Evolutionary conservation across 2,888 invertebrate species (phyloP).

Genomic region (Drosophila differens): DNA sequence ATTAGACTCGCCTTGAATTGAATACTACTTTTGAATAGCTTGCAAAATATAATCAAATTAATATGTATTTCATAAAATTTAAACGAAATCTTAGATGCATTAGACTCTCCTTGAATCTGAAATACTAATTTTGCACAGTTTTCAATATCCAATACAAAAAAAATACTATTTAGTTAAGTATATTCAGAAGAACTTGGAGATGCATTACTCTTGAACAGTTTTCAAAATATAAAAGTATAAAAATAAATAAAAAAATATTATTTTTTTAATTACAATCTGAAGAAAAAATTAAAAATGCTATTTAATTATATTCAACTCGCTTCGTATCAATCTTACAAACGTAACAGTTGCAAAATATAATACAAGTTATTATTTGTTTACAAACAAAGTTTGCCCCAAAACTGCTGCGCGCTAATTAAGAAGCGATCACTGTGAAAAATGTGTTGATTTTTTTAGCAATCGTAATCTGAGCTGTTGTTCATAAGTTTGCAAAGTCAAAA

Average conservation of each 20-base stretch:
- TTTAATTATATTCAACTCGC: not conserved
- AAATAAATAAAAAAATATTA: not conserved
- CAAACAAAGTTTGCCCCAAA: not conserved
- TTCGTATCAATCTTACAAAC: not conserved
- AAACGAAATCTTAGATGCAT: accelerated
- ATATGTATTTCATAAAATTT: not conserved
- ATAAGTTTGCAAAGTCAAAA: conserved; percentile 24
- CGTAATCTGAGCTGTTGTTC: conserved; percentile 12
- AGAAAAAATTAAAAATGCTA: not conserved
- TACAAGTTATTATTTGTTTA: not conserved
- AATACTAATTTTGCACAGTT: not conserved
- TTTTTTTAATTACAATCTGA: not conserved
- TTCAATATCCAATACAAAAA: not conserved
- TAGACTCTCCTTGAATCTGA: not conserved
- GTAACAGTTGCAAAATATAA: not conserved
- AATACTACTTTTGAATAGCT: not conserved
- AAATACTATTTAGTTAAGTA: not conserved
- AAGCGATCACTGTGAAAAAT: not conserved
- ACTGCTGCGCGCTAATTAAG: not conserved
- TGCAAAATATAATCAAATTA: not conserved
- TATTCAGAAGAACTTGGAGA: not conserved
- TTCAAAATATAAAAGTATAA: not conserved
- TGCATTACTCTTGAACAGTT: not conserved
- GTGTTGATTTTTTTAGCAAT: not conserved
- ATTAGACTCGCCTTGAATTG: not conserved